phyloP scores from a whole-genome alignment of 2,113 vertebrate species.

The Poicephalus meyeri region DNA sequence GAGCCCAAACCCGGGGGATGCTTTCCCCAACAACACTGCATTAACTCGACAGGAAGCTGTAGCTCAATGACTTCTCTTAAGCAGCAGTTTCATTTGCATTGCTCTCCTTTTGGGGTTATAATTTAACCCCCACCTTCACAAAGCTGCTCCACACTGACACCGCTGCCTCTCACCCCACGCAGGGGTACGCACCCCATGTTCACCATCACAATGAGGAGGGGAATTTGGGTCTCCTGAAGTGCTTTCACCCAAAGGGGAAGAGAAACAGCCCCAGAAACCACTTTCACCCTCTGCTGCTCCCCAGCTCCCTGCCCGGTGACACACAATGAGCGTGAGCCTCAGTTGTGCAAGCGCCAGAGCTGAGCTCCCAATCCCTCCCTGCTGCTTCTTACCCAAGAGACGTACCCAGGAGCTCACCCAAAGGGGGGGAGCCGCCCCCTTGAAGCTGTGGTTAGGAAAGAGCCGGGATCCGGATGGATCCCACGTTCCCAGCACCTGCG shows the following conservation, averaged over 20 bases:
- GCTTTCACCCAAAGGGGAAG: accelerated
- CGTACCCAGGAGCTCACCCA: not conserved
- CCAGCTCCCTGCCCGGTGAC: not conserved
- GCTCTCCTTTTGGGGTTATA: not conserved
- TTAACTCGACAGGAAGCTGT: not conserved
- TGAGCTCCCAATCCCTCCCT: not conserved
- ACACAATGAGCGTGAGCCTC: accelerated
- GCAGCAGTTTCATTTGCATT: accelerated
- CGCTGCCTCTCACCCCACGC: not conserved
- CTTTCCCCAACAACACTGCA: accelerated
- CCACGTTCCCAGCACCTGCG: not conserved
- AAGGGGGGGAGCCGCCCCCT: not conserved
- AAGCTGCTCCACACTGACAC: accelerated
- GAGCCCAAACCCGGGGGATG: not conserved
- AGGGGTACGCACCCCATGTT: not conserved
- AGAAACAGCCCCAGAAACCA: not conserved
- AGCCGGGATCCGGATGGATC: not conserved
- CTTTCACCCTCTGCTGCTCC: not conserved
- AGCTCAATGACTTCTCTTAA: not conserved
- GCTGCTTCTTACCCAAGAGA: not conserved
- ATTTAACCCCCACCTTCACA: not conserved
- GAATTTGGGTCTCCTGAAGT: not conserved
- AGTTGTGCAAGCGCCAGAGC: not conserved
- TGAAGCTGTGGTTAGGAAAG: not conserved
- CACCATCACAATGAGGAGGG: not conserved